These are phyloP conservation scores for Pedicia rivosa DNA, from an alignment of 2,888 invertebrate species.

Conservation along the genomic window DNA sequence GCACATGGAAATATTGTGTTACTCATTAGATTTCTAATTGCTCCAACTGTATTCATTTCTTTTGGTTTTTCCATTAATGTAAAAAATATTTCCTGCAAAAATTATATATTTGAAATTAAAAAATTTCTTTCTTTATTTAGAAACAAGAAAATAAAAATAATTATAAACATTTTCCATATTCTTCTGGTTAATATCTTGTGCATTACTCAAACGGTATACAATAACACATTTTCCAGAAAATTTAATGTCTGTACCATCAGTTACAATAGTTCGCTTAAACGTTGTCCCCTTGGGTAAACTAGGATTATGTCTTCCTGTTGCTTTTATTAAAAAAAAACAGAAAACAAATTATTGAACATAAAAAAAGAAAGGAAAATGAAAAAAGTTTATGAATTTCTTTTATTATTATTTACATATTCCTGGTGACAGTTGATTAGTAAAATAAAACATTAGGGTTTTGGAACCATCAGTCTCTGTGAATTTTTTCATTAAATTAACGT, in stretches of 20 bases:
- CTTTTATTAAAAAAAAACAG: no score
- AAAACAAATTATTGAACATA: no score
- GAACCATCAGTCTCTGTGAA: slow-evolving; percentile 44
- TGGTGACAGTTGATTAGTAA: slow-evolving; percentile 47
- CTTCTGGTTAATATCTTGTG: slow-evolving; percentile 41
- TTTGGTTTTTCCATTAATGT: slow-evolving; percentile 18
- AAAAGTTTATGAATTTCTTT: no score
- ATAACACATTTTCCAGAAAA: slow-evolving; percentile 48
- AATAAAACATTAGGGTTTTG: slow-evolving; percentile 45
- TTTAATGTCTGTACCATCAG: slow-evolving; percentile 39
- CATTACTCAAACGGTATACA: slow-evolving; percentile 45
- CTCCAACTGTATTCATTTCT: slow-evolving; percentile 20
- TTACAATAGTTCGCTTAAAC: slow-evolving; percentile 42
- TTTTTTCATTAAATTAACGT: slow-evolving; percentile 42
- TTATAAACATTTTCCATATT: no score
- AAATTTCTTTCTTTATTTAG: not conserved
- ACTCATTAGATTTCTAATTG: slow-evolving; percentile 19
- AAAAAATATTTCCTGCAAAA: slow-evolving; percentile 22
- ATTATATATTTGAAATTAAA: not conserved
- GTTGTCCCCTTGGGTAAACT: not conserved
- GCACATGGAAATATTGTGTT: slow-evolving; percentile 32
- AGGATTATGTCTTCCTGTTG: slow-evolving; percentile 23
- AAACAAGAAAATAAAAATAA: no score
- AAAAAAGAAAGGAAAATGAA: no score
- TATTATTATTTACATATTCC: no score